Evolutionary conservation across 2,797 vertebrate genomes (phyloP), one percentile per base, ranked within the genome.

Genomic region (Triplophysa yarkandensis): DNA sequence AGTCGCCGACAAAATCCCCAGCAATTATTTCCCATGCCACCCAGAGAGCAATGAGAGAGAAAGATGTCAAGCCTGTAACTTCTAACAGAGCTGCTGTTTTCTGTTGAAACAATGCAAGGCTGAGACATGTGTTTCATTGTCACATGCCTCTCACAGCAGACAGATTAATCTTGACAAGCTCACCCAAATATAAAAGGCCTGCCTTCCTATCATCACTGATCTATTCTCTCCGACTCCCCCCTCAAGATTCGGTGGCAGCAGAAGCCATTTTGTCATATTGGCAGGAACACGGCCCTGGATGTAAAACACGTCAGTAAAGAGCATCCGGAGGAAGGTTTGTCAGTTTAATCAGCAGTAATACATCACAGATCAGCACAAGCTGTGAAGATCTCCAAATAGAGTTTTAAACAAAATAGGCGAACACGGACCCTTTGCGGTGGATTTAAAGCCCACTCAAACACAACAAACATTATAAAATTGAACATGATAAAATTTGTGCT

Each of bases 281-380:
- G 71, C 71, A 74, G 65, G 64, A 66, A 68, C 63, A 60, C 66
- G 34, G 78, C 64, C 70, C 70, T 60, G 46, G 54, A 63, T 61
- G 43, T 72, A 65, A 54, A 73, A 57, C 60, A 54, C 52, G 32
- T 74, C 50, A 74, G 69, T 63, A 39, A 68, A 57, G 32, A 72
- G 23, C 63, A 65, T 71, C 46, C 66, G 25, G 67, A 46, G 58
- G 60, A 77, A 58, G 74, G 65, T 77, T 77, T 72, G 68, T 77
- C 71, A 80, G 76, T 64, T 52, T 74, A 77, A 82, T 80, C 76
- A 78, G 68, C 79, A 58, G 72, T 67, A 70, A 71, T 54, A 78
- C 68, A 78, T 80, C 78, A 73, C 61, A 46, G 71, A 80, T 77
- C 64, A 64, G 76, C 72, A 68, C n/a, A 54, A 63, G 43, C 67